A percentile compares a stretch with the other conserved stretches of the same genome.
phyloP scores from a whole-genome alignment of 2,113 vertebrate genomes.

The Ictalurus punctatus region DNA sequence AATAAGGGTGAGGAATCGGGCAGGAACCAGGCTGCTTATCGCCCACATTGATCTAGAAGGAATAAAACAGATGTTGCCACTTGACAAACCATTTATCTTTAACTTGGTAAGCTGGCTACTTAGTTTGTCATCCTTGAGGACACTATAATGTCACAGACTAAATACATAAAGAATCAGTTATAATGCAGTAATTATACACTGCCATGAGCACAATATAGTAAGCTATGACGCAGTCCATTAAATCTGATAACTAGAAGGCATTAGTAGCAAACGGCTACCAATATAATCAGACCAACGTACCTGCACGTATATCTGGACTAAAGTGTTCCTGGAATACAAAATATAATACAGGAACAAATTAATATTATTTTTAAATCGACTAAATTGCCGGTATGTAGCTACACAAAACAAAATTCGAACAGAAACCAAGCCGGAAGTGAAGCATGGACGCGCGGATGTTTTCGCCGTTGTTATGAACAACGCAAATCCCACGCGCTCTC shows the following conservation, averaged over 20 bases:
- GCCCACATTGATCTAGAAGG: constrained; percentile 71
- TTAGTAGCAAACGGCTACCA: background rate
- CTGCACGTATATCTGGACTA: background rate
- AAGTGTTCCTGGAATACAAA: background rate
- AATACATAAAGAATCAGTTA: background rate
- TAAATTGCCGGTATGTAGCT: too few species aligned
- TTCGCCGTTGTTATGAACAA: constrained; percentile 18
- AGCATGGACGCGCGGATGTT: background rate
- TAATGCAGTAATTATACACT: background rate
- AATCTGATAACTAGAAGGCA: too few species aligned
- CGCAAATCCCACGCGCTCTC: background rate
- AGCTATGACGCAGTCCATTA: background rate
- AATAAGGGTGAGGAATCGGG: constrained; percentile 82
- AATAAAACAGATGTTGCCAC: background rate
- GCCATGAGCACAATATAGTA: background rate
- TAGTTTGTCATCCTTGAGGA: background rate
- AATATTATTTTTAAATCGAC: background rate
- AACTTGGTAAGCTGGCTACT: background rate
- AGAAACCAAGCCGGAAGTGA: background rate
- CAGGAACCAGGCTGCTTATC: constrained; percentile 78
- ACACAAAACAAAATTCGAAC: background rate
- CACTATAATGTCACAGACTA: background rate
- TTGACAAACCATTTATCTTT: background rate
- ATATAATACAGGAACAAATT: background rate
- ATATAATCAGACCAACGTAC: background rate